Conservation (phyloP, 2,113 vertebrate species). For the Leptodactylus fuscus region DNA sequence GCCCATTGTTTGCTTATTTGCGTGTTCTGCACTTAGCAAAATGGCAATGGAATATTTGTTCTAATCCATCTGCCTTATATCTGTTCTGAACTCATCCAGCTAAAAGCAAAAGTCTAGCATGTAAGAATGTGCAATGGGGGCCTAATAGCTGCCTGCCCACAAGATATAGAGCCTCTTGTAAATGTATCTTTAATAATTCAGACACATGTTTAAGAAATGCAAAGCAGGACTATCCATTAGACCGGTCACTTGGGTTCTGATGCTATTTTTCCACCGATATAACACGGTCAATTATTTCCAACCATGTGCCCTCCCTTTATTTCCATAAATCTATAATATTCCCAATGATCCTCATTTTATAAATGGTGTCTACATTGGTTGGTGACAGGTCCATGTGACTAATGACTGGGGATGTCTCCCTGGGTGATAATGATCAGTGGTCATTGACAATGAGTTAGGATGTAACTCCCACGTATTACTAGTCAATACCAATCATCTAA, state of each 20-base stretch:
- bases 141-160: background rate
- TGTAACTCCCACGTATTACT: conserved; percentile 60
- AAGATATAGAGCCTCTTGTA: conserved; percentile 13
- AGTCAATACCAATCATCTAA: conserved; percentile 60
- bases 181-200: conserved; percentile 39
- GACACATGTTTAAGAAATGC: background rate
- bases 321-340: conserved; percentile 54
- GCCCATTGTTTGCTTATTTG: background rate
- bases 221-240: background rate
- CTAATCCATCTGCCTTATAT: background rate
- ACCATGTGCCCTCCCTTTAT: conserved; percentile 10
- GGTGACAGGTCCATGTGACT: conserved; percentile 39
- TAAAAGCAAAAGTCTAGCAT: conserved; percentile 3
- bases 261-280: conserved; percentile 15
- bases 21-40: background rate
- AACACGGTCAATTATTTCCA: conserved; percentile 24
- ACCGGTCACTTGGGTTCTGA: background rate
- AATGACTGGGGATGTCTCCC: conserved; percentile 32
- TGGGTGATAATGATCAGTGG: conserved; percentile 53
- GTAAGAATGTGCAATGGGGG: background rate
- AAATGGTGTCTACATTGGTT: background rate
- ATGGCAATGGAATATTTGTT: background rate
- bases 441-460: conserved; percentile 57
- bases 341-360: conserved; percentile 25
- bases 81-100: background rate